phyloP scores from a whole-genome alignment of 1,140 invertebrate genomes.

The Drosophila kurseongensis region DNA sequence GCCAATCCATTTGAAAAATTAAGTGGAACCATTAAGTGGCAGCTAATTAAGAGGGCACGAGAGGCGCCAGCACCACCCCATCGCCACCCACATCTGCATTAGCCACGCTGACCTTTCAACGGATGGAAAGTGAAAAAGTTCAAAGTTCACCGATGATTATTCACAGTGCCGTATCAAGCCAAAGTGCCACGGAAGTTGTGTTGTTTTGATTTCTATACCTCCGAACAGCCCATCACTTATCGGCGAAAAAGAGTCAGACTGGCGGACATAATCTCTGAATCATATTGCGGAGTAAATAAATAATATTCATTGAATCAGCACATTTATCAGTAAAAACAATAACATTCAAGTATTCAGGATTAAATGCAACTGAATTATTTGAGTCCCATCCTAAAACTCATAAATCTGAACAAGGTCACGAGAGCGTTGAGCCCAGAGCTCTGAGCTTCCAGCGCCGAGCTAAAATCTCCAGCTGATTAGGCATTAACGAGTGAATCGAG shows the following conservation, averaged over 20 bases:
- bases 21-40: conserved; percentile 40
- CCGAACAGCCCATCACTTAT: conserved; percentile 62
- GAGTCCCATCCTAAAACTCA: conserved; percentile 41
- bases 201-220: conserved; percentile 66
- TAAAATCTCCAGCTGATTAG: conserved; percentile 21
- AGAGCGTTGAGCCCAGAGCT: conserved; percentile 5
- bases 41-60: conserved; percentile 63
- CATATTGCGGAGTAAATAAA: conserved; percentile 45
- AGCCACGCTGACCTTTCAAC: conserved; percentile 8
- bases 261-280: not conserved
- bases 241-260: conserved; percentile 13
- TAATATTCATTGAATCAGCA: conserved; percentile 28
- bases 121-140: conserved; percentile 11
- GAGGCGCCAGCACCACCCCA: not conserved
- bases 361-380: conserved; percentile 58
- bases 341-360: not conserved
- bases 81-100: not conserved
- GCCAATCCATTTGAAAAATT: conserved; percentile 65
- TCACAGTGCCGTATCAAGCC: conserved; percentile 17
- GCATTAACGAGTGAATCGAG: conserved; percentile 18
- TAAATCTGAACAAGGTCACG: conserved; percentile 26
- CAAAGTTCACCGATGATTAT: conserved; percentile 27
- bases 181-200: conserved; percentile 20
- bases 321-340: not conserved
- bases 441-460: not conserved